Conservation (phyloP, 2,113 vertebrate species). For the Marmota flaviventris region DNA sequence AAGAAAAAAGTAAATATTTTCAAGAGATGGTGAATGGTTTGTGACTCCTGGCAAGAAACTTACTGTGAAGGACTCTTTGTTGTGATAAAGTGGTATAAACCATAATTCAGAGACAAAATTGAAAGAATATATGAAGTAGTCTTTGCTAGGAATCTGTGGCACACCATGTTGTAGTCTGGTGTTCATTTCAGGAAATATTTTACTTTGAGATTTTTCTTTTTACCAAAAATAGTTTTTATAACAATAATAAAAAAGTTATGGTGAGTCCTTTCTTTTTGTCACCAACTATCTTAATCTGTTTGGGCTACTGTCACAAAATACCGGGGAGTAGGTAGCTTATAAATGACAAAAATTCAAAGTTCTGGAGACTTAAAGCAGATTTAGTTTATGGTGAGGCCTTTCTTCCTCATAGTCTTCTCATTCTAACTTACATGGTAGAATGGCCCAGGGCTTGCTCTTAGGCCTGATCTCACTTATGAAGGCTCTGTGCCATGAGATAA, state of each 20-base stretch:
- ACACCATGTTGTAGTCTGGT: neutral
- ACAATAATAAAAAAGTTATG: neutral
- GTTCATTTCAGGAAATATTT: neutral
- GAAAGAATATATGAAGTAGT: neutral
- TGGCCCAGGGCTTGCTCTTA: neutral
- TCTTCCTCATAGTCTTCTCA: neutral
- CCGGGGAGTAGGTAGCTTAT: too few species aligned
- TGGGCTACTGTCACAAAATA: too few species aligned
- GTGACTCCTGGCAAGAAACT: neutral
- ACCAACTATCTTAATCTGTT: neutral
- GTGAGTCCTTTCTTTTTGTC: neutral
- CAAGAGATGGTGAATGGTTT: neutral
- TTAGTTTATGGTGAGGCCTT: neutral
- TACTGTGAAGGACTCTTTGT: neutral
- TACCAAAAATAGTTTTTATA: neutral
- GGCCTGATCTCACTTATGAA: neutral
- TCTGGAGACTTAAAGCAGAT: neutral
- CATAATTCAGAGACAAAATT: neutral
- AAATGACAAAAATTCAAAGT: too few species aligned
- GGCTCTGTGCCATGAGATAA: neutral
- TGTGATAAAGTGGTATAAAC: neutral
- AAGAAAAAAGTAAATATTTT: too few species aligned
- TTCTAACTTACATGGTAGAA: neutral
- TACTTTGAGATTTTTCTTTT: neutral
- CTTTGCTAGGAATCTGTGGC: neutral